Evolutionary conservation across 2,113 vertebrate species (phyloP), one percentile per base, ranked within the genome.

Genomic region (Dicentrarchus labrax): DNA sequence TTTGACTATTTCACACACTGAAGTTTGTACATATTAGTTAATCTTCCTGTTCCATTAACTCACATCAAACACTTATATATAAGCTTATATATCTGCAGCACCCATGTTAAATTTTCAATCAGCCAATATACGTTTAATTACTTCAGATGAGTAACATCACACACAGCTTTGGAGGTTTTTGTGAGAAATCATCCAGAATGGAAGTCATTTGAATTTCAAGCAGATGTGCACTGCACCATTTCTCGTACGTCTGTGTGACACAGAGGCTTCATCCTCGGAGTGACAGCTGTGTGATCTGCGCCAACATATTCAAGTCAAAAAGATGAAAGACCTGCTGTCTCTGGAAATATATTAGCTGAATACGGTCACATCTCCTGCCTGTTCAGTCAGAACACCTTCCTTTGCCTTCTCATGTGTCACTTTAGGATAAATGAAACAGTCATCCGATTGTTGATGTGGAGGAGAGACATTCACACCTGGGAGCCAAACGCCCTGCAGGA

Each of bases 121-220:
- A 56, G 78, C 67, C n/a, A 17, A 54, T 71, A 56, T 54, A 80
- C 72, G 82, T 78, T 89, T 83, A 86, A 76, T 77, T 71, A 77
- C 62, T 84, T 82, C 21, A 76, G 66, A 88, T 68, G 65, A 80
- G 22, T 7, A 69, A 61, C 71, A 73, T 74, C 68, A 39, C 53
- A 45, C n/a, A 16, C 8, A 16, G 59, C 78, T 74, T 59, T 47
- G 69, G 67, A 62, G 22, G 6, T 19, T 57, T 83, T 68, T 50
- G 57, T 17, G 67, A 70, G 54, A 60, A 77, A 74, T 75, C 74
- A 80, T 53, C 56, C 74, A 59, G 76, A 64, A 67, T 36, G 24
- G 72, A 77, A 82, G 78, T 71, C 41, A 47, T 88, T 87, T 80
- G 76, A 89, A 86, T 89, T 85, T 85, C 47, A 80, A 84, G 84